Evolutionary conservation across 2,113 vertebrate species (phyloP), one percentile per base, ranked within the genome.

Genomic region (Rhabdornis inornatus): DNA sequence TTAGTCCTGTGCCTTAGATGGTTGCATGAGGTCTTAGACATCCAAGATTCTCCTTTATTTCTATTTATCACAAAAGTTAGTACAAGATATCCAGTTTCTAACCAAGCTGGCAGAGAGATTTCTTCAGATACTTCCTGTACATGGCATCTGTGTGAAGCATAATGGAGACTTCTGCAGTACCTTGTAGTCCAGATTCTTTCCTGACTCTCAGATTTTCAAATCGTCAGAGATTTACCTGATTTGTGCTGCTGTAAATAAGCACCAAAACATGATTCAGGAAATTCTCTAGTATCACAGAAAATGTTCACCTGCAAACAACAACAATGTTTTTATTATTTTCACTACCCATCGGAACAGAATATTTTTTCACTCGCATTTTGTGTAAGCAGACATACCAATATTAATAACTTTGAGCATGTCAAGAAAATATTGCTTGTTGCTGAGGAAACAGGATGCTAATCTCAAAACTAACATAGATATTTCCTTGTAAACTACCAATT

Each of bases 401-500:
- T n/a, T 69, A 76, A 84, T 47, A 89, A 11, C n/a, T 93, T 75
- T 19, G 55, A 83, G 15, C 13, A 25, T 40, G 56, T 68, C 72
- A 86, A 37, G n/a, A 15, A 92, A 94, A 69, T 83, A 83, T 56
- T 69, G 18, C 60, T 93, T 89, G 19, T 53, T 79, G 55, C 66
- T 94, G 56, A 79, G 59, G 65, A 84, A 97, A 92, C 53, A 78
- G 64, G 65, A 60, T 92, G 28, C 12, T 89, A 89, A 35, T 90
- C 64, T 93, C 64, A 76, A 89, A 96, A 90, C 25, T 13, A 82
- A 66, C 25, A 70, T 10, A 95, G 47, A 56, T n/a, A 94, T 63
- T 95, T 92, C 52, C 61, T 93, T 94, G 59, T 89, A 80, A 87
- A 85, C 74, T 92, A 75, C 83, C 66, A 95, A 92, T 95, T 94